Percentiles rank a stretch among this genome's conserved stretches.
Evolutionary conservation across 2,113 vertebrate genomes (phyloP).

Genomic region (Aegotheles bennettii): DNA sequence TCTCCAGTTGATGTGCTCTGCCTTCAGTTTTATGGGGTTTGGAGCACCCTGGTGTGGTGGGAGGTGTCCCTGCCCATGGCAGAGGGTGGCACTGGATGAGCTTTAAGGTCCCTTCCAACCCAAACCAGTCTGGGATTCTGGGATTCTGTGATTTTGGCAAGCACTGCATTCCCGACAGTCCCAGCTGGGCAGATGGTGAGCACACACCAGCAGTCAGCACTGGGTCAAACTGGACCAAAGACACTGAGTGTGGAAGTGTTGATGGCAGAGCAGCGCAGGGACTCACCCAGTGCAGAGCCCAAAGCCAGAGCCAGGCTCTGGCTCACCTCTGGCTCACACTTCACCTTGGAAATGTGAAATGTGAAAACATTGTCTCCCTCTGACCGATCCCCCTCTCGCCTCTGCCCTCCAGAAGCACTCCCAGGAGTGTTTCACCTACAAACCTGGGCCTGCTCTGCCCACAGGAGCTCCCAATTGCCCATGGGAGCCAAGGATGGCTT

Average conservation of each 20-base stretch:
- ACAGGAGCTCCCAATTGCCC: not conserved
- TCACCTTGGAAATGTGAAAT: too few relatives aligned
- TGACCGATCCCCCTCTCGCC: not conserved
- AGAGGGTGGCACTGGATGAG: too few relatives aligned
- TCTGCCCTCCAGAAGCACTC: not conserved
- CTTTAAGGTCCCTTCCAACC: too few relatives aligned
- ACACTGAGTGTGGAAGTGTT: not conserved
- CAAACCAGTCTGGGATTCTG: too few relatives aligned
- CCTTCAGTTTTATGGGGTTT: too few relatives aligned
- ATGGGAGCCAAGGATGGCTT: not conserved
- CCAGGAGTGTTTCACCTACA: not conserved
- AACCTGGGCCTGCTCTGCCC: not conserved
- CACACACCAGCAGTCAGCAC: not conserved
- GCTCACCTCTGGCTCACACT: too few relatives aligned
- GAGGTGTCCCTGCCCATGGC: too few relatives aligned
- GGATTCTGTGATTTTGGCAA: not conserved
- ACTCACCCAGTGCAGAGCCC: not conserved
- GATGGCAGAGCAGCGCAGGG: rapidly evolving
- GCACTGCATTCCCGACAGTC: not conserved
- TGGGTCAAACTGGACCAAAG: not conserved
- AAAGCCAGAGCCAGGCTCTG: too few relatives aligned
- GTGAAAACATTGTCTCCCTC: not conserved
- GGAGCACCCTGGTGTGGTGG: too few relatives aligned
- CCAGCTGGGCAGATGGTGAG: not conserved
- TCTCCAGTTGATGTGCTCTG: not conserved